Evolutionary conservation across 2,888 invertebrate genomes (phyloP), one percentile per base, ranked within the genome.

Genomic region (Trichacis sp.): DNA sequence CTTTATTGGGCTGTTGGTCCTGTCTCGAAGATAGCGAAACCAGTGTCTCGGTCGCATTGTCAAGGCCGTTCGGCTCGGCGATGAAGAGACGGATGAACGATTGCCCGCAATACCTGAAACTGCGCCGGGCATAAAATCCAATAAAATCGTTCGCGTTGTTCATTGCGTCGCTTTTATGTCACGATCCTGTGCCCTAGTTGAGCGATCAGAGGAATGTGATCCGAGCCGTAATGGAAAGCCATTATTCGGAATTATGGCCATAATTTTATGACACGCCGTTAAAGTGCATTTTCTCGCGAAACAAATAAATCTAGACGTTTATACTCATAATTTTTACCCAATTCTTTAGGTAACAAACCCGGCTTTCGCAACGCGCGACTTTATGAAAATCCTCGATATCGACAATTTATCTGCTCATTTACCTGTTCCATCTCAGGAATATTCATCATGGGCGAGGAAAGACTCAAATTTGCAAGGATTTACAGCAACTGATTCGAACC

Each of bases 11-110:
- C 71, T 67, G 70, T 72, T 70, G 69, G 68, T 69, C 72, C 70
- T 55, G 62, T 66, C 70, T 68, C 50, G 67, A 53, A 47, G 68
- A 64, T 68, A 68, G 71, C 56, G 57, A 66, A 61, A 69, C 62
- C 68, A 69, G 70, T 64, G 68, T 65, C 65, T 70, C 70, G 69
- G 71, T 68, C 72, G 67, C 78, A 81, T 72, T 80, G 81, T 77
- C 82, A 82, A 81, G 81, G 81, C 73, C 78, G 77, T 72, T 72
- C 68, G 29, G 19, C 48, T 11, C n/a, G 8, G n/a, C 11, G 59
- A 59, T 52, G 20, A 54, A 56, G 49, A 29, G 20, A 12, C 38
- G 47, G 18, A 30, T 42, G 47, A 30, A 52, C 45, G 47, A 24
- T 24, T 8, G 24, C 24, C 8, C 24, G 24, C 24, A 24, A 24